These are phyloP conservation scores for Pectinophora gossypiella DNA, from an alignment of 1,140 invertebrate genomes.

Conservation along the genomic window DNA sequence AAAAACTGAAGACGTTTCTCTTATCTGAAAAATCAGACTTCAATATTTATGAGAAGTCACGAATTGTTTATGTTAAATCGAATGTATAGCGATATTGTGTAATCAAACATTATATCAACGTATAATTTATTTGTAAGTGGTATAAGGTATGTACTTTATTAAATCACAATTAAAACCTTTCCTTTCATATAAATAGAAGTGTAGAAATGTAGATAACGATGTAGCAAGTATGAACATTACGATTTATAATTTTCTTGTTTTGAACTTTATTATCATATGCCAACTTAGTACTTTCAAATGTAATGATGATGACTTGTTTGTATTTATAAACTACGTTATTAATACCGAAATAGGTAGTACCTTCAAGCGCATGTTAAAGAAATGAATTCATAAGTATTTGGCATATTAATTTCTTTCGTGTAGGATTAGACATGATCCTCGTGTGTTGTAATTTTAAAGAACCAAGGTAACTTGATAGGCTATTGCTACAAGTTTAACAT, in stretches of 20 bases:
- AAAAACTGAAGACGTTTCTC: no score
- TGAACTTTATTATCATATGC: background rate
- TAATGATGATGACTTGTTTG: background rate
- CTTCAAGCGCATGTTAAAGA: background rate
- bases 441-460: constrained; percentile 61
- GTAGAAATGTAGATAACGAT: constrained; percentile 72
- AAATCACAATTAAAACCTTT: constrained; percentile 34
- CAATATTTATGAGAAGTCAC: constrained; percentile 12
- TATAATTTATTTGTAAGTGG: constrained; percentile 56
- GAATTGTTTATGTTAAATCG: constrained; percentile 16
- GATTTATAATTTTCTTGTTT: background rate
- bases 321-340: background rate
- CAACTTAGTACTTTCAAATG: background rate
- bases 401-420: background rate
- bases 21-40: no score
- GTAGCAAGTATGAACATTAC: constrained; percentile 43
- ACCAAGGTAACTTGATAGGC: constrained; percentile 62
- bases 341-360: background rate
- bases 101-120: constrained; percentile 38
- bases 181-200: constrained; percentile 49
- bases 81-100: constrained; percentile 35
- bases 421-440: constrained; percentile 38
- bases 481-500: constrained; percentile 65
- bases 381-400: background rate
- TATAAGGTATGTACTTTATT: constrained; percentile 24